Evolutionary conservation across 1,140 invertebrate species (phyloP), one percentile per base, ranked within the genome.

Genomic region (Laodelphax striatellus): DNA sequence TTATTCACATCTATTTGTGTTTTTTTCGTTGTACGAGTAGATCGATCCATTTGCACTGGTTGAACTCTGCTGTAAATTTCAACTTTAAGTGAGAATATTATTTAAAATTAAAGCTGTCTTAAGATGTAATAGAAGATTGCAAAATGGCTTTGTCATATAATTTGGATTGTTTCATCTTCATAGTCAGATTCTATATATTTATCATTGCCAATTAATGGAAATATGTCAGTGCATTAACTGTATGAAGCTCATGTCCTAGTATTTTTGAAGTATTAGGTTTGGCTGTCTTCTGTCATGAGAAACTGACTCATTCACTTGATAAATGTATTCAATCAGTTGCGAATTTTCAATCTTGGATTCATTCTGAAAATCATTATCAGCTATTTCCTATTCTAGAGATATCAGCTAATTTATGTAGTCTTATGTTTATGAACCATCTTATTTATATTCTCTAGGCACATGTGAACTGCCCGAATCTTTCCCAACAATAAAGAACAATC

Each of bases 381-480:
- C 9, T 17, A 16, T 4, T 50, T 50, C 16, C 46, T 19, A 28
- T 28, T 28, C 24, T 6, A 4, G 2, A 8, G 16, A 50, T 50
- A 16, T 50, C 16, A 50, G 16, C 21, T 50, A 2, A 50, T 17
- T 28, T 6, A 28, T 28, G 24, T 28, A 28, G 6, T 6, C 43
- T 3, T 44, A 5, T 44, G 5, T 44, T 44, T 3, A 44, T 44
- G 14, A n/a, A 44, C 17, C 2, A n/a, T 4, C 17, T 44, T 44
- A 19, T 50, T 2, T 22, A n/a, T n/a, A n/a, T n/a, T n/a, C n/a
- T 50, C 3, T 11, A 50, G 46, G 46, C 1, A 4, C 16, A 19
- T 50, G 46, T 50, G 46, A 50, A 46, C 77, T 84, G 1, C 84
- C 87, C 2, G 75, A 77, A 19, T 82, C 82, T 70, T 92, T 90